Conservation (phyloP, 2,888 invertebrate species). For the Synergus umbraculus region DNA sequence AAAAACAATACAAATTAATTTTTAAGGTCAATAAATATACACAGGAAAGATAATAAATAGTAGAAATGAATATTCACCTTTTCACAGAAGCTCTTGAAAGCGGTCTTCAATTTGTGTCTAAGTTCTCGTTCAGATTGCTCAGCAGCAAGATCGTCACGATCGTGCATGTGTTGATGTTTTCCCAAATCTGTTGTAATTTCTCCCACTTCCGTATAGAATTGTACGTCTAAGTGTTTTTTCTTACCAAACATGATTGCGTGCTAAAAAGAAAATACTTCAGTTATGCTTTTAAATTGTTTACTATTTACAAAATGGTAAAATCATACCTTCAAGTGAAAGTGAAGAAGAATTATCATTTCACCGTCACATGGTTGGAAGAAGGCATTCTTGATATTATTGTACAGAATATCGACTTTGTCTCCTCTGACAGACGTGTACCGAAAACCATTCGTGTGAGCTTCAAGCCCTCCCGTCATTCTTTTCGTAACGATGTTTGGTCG, state of each 20-base stretch:
- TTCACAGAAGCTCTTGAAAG: conserved; percentile 99
- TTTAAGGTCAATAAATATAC: neutral
- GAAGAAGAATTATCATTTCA: conserved; percentile 99
- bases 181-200: conserved; percentile 99
- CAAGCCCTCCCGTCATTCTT: conserved; percentile 92
- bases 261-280: conserved; percentile 71
- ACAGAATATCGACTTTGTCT: conserved; percentile 99
- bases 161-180: conserved; percentile 99
- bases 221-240: conserved; percentile 99
- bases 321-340: conserved; percentile 95
- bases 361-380: conserved; percentile 99
- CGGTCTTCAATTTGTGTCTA: conserved; percentile 96
- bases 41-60: neutral
- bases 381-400: conserved; percentile 99
- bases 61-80: conserved; percentile 80
- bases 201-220: conserved; percentile 99
- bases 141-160: conserved; percentile 98
- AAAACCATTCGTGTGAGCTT: conserved; percentile 97
- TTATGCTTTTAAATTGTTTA: conserved; percentile 1
- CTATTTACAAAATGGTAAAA: neutral
- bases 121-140: conserved; percentile 99
- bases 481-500: conserved; percentile 99
- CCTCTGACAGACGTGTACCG: conserved; percentile 99
- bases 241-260: conserved; percentile 99
- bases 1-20: conserved; percentile 21